Base-by-base conservation (phyloP, 2,797 vertebrate genomes). In the Diplodus sargus region DNA sequence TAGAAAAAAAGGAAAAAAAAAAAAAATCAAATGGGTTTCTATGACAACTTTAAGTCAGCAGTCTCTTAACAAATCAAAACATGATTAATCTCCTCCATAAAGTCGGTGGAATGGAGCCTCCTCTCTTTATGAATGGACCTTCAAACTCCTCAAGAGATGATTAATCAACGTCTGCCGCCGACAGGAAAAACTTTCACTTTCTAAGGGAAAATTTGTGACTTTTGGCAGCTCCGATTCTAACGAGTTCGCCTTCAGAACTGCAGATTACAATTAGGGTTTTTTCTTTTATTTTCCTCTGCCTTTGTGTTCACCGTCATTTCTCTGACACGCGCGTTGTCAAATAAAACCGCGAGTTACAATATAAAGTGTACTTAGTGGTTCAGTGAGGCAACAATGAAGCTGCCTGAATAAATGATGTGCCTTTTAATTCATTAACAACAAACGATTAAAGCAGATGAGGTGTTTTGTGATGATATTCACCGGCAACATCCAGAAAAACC, bases 81-180 rank as follows among this genome's bases (percentile, higher is more conserved):
- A 89, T 90, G 92, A 94, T 92, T 90, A 91, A 93, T 93, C 82
- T 85, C 86, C 43, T 76, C 79, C 60, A 89, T 91, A 88, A 86
- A 87, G 63, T 71, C 54, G 66, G 70, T 3, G 56, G 65, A 87
- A 89, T 56, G 59, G 68, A 83, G 80, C 74, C 63, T 75, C 70
- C 45, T 45, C 87, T 74, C 52, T 86, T 86, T 86, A 87, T 88
- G 82, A 88, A 87, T 85, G 82, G 85, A 90, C 89, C 81, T 90
- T 90, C 82, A 90, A 88, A 76, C 78, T 87, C 80, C 70, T 88
- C 70, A 72, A 79, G 75, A 84, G 84, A 89, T 87, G 79, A 92
- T 91, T 90, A 87, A 93, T 92, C 90, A 90, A 73, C 60, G 88
- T 89, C 84, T 83, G 48, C 60, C 51, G 63, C 60, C 69, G 71